Evolutionary conservation across 2,888 invertebrate genomes (phyloP), one percentile per base, ranked within the genome.

Genomic region (Tanytarsus gracilentus): DNA sequence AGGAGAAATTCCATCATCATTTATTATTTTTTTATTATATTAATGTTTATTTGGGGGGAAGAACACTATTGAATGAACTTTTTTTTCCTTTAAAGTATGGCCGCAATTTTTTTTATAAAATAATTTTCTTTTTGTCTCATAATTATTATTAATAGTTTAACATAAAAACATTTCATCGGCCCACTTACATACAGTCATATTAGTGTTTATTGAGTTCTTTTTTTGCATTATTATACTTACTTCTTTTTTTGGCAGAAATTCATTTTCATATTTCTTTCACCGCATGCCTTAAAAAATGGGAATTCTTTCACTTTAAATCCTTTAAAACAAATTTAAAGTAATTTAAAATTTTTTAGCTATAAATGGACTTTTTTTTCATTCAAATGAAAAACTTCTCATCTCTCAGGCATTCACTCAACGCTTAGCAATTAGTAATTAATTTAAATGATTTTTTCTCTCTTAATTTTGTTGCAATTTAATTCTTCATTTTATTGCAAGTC

Each of bases 401-500:
- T 16, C 6, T 40, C 21, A 23, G n/a, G n/a, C n/a, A n/a, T n/a
- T n/a, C n/a, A n/a, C n/a, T n/a, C n/a, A n/a, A n/a, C n/a, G n/a
- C n/a, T n/a, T n/a, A n/a, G n/a, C n/a, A n/a, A n/a, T n/a, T n/a
- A n/a, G n/a, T n/a, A n/a, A n/a, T n/a, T n/a, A n/a, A n/a, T n/a
- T n/a, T n/a, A n/a, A n/a, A n/a, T 18, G 6, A 14, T 36, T 40
- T 40, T 21, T 14, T 40, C 18, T 44, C 21, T n/a, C 50, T 48
- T 48, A n/a, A 48, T 3, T 21, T 48, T 48, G n/a, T 23, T 16
- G 50, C 50, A 29, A n/a, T 29, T 60, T 23, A 25, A 18, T 16
- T 44, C 4, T 14, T 11, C n/a, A 52, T 18, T 25, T 74, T 68
- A 74, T 66, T 74, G 74, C 62, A 74, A 71, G 70, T 86, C 86